Conservation (phyloP, 2,888 invertebrate species). For the Eilema depressum region DNA sequence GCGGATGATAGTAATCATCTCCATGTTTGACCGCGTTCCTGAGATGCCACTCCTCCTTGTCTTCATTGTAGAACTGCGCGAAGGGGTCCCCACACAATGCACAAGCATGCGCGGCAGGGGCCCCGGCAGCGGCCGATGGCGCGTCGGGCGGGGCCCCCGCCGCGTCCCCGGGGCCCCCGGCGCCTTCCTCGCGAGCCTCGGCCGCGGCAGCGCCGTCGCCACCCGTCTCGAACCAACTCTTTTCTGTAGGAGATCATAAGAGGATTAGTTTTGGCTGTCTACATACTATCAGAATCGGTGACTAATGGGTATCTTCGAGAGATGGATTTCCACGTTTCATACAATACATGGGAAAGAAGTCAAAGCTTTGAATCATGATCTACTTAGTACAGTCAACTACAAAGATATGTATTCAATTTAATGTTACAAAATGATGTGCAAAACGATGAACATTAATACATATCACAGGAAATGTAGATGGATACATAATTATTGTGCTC, state of each 20-base stretch:
- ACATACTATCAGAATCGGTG: too few relatives aligned
- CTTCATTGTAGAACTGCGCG: slow-evolving; percentile 98
- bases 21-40: slow-evolving; percentile 93
- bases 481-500: too few relatives aligned
- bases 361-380: too few relatives aligned
- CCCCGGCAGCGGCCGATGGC: slow-evolving; percentile 90
- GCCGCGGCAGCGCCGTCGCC: slow-evolving; percentile 58
- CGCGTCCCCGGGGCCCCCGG: slow-evolving; percentile 23
- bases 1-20: slow-evolving; percentile 94
- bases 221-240: slow-evolving; percentile 95
- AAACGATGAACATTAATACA: too few relatives aligned
- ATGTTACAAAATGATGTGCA: too few relatives aligned
- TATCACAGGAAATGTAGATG: too few relatives aligned
- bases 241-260: slow-evolving; percentile 85
- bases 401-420: too few relatives aligned
- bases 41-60: slow-evolving; percentile 99
- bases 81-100: slow-evolving; percentile 97
- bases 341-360: too few relatives aligned
- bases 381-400: too few relatives aligned
- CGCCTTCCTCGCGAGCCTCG: slow-evolving; percentile 62
- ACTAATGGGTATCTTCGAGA: too few relatives aligned
- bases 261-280: too few relatives aligned
- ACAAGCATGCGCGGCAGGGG: slow-evolving; percentile 90
- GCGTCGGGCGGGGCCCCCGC: slow-evolving; percentile 70
- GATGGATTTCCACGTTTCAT: too few relatives aligned